phyloP scores from a whole-genome alignment of 2,888 invertebrate species.

The Sycophila texana region DNA sequence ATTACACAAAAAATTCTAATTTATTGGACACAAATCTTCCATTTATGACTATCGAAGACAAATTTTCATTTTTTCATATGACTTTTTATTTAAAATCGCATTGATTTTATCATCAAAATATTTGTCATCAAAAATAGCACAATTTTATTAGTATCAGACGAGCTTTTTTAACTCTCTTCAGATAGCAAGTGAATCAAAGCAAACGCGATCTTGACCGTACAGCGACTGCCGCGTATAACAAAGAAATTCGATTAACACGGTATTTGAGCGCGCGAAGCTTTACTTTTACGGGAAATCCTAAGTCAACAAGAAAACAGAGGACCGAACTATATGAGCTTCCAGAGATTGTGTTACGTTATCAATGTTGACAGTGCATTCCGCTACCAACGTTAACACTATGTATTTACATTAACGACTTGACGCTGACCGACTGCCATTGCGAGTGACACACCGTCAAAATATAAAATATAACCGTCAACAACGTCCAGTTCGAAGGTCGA shows the following conservation, averaged over 20 bases:
- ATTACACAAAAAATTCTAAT: no score
- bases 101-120: background rate
- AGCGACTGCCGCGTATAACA: background rate
- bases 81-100: no score
- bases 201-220: background rate
- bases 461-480: no score
- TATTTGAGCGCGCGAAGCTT: constrained; percentile 11
- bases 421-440: background rate
- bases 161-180: no score
- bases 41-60: no score
- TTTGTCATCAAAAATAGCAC: background rate
- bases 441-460: background rate
- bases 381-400: background rate
- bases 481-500: no score
- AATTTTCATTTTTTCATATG: no score
- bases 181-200: background rate
- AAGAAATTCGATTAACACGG: constrained; percentile 29
- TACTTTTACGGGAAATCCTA: constrained; percentile 2
- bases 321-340: background rate
- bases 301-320: constrained; percentile 18
- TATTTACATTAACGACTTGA: background rate
- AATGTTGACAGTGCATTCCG: background rate
- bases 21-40: no score
- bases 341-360: constrained; percentile 2
- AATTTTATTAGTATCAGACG: background rate